These are phyloP conservation scores for Lemur catta DNA, from an alignment of 2,797 vertebrate genomes.

Conservation along the genomic window DNA sequence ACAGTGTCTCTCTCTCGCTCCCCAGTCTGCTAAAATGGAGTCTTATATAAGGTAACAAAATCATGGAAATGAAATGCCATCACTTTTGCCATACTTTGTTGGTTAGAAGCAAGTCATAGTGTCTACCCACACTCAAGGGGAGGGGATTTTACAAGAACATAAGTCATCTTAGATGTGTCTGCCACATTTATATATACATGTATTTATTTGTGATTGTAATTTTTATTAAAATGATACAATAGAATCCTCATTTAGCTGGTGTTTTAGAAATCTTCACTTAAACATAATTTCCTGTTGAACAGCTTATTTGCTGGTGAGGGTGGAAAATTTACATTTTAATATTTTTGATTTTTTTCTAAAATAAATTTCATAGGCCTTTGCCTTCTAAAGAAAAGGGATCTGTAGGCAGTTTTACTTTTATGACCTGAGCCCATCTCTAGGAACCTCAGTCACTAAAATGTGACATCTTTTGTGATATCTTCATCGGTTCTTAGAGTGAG, in stretches of 20 bases:
- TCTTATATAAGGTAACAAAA: background rate
- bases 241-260: background rate
- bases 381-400: background rate
- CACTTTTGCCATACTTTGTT: too few species aligned
- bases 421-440: background rate
- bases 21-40: background rate
- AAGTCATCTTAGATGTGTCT: background rate
- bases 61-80: background rate
- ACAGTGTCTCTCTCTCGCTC: background rate
- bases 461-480: background rate
- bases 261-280: background rate
- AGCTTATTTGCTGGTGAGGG: background rate
- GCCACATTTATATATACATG: background rate
- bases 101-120: background rate
- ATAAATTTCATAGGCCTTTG: background rate
- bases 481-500: background rate
- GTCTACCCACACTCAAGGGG: background rate
- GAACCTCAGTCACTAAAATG: background rate
- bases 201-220: background rate
- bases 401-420: background rate
- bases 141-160: background rate
- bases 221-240: background rate
- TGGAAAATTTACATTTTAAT: background rate
- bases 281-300: background rate
- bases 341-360: background rate